A percentile compares a stretch with the other conserved stretches of the same genome.
phyloP scores from a whole-genome alignment of 2,113 vertebrate species.

The Pardalotus punctatus region DNA sequence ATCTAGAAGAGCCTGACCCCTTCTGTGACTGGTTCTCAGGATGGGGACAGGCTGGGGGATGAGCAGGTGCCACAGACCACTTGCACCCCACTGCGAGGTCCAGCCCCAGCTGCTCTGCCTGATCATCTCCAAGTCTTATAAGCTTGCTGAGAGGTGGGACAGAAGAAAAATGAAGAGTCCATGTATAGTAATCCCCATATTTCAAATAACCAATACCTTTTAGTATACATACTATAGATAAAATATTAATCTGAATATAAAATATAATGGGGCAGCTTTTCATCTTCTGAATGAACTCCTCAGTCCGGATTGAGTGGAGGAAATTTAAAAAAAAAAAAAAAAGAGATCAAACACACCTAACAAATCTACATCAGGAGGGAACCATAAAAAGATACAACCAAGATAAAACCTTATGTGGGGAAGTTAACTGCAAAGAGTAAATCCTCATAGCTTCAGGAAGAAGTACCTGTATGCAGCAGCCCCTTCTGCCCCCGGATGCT shows the following conservation, averaged over 20 bases:
- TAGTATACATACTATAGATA: neutral
- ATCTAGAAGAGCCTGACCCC: rapidly evolving
- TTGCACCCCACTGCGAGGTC: rapidly evolving
- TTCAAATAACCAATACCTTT: neutral
- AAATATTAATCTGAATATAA: neutral
- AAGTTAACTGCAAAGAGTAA: neutral
- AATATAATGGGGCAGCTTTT: neutral
- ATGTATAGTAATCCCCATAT: neutral
- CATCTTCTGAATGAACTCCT: neutral
- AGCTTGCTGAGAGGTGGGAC: neutral
- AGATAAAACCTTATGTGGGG: conserved; percentile 37
- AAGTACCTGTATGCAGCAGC: neutral
- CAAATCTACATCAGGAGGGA: conserved; percentile 4
- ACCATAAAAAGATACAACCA: conserved; percentile 28
- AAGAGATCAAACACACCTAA: neutral
- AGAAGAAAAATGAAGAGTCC: neutral
- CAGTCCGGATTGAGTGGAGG: rapidly evolving
- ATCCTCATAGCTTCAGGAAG: neutral
- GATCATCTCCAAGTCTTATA: rapidly evolving
- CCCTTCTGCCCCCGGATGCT: neutral
- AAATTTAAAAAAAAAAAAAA: neutral
- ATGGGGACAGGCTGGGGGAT: neutral
- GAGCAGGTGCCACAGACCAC: neutral
- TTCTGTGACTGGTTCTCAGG: neutral
- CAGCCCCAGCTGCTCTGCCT: neutral